Conservation (phyloP, 2,888 invertebrate genomes). For the Ecliptopera silaceata region DNA sequence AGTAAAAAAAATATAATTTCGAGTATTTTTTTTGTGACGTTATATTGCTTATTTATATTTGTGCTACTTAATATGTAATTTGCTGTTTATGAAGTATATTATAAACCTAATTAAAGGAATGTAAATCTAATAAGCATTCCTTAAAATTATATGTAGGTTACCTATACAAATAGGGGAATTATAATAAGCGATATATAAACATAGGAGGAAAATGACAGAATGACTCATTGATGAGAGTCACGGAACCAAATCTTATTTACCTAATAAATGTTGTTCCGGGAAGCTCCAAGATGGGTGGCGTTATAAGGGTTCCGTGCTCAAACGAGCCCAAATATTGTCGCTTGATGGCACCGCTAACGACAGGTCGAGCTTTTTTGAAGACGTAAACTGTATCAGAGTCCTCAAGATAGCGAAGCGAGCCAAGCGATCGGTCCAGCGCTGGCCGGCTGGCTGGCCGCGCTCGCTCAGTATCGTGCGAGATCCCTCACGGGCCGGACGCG, state of each 20-base stretch:
- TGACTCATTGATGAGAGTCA: conserved; percentile 3
- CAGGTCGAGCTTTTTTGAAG: conserved; percentile 57
- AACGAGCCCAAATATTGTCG: conserved; percentile 4
- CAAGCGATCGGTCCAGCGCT: conserved; percentile 49
- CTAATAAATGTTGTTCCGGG: neutral
- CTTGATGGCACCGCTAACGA: conserved; percentile 11
- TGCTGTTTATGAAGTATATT: no score
- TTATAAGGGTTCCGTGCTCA: neutral
- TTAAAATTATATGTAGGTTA: no score
- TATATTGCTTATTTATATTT: no score
- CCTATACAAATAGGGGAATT: neutral
- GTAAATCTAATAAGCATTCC: no score
- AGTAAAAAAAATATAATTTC: no score
- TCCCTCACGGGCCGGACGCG: conserved; percentile 60
- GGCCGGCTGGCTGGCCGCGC: conserved; percentile 8
- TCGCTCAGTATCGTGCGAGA: conserved; percentile 71
- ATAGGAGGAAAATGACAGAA: neutral
- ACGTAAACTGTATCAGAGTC: conserved; percentile 55
- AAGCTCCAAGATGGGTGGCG: neutral
- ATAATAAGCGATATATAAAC: neutral
- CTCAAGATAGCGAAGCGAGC: conserved; percentile 55
- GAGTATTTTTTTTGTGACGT: no score
- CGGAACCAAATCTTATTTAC: neutral
- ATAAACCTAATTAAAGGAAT: no score
- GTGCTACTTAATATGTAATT: no score